A percentile compares a stretch with the other conserved stretches of the same genome.
Conservation (phyloP, 1,140 invertebrate species). For the Aphidius gifuensis region DNA sequence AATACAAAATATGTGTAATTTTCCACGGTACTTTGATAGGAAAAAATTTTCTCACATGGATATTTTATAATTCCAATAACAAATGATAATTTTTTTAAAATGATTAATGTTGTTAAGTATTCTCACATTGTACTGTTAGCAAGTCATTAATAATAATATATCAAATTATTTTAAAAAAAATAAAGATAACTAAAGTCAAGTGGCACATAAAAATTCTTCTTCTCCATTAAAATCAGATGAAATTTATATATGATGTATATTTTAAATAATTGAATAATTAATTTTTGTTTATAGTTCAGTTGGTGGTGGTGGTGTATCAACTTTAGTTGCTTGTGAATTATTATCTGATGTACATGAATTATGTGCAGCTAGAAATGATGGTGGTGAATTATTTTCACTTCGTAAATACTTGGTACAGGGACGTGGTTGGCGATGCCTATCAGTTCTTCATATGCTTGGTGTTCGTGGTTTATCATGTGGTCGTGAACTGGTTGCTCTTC, state of each 20-base stretch:
- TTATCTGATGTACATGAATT: constrained; percentile 62
- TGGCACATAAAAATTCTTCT: not conserved
- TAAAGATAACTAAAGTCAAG: not conserved
- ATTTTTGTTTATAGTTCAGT: constrained; percentile 38
- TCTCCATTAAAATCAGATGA: not conserved
- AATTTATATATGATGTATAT: not conserved
- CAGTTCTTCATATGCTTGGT: constrained; percentile 58
- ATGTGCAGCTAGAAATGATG: constrained; percentile 49
- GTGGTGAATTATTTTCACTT: constrained; percentile 49
- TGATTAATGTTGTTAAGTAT: not conserved
- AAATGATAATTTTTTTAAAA: not conserved
- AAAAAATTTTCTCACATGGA: constrained; percentile 4
- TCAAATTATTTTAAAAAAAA: not conserved
- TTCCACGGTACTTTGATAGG: constrained; percentile 18
- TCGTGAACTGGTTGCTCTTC: constrained; percentile 59
- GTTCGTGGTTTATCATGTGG: constrained; percentile 60
- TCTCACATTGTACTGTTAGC: not conserved
- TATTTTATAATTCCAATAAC: not conserved
- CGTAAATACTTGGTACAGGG: constrained; percentile 59
- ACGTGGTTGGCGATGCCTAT: constrained; percentile 62
- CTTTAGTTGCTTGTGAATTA: constrained; percentile 62
- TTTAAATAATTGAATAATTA: not conserved
- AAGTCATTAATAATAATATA: not conserved
- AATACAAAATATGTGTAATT: constrained; percentile 21
- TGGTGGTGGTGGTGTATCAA: constrained; percentile 56